A percentile compares a stretch with the other conserved stretches of the same genome.
phyloP scores from a whole-genome alignment of 2,888 invertebrate species.

The Drosophila antonietae region DNA sequence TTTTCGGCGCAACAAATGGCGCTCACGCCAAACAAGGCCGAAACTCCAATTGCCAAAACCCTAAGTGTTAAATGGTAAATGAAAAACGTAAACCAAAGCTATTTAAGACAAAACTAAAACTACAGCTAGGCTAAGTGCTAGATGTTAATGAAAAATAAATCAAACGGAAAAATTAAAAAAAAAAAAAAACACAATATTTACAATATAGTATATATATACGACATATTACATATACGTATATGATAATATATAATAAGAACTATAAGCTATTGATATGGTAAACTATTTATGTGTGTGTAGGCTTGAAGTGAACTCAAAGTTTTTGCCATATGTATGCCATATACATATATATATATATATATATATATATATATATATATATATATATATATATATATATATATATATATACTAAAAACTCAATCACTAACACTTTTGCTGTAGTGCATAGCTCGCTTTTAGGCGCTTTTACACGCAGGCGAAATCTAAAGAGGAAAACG shows the following conservation, averaged over 20 bases:
- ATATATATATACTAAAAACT: slow-evolving; percentile 42
- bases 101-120: slow-evolving; percentile 53
- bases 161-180: slow-evolving; percentile 23
- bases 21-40: slow-evolving; percentile 48
- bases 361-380: slow-evolving; percentile 51
- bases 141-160: slow-evolving; percentile 42
- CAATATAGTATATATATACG: slow-evolving; percentile 52
- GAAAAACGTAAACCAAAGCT: slow-evolving; percentile 53
- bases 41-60: slow-evolving; percentile 73
- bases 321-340: slow-evolving; percentile 59
- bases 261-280: slow-evolving; percentile 35
- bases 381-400: slow-evolving; percentile 52
- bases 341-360: slow-evolving; percentile 48
- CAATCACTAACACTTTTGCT: slow-evolving; percentile 67
- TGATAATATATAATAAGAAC: not conserved
- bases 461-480: slow-evolving; percentile 78
- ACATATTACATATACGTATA: slow-evolving; percentile 23
- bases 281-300: slow-evolving; percentile 67
- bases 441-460: slow-evolving; percentile 74
- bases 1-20: slow-evolving; percentile 72
- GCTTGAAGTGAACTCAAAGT: slow-evolving; percentile 67
- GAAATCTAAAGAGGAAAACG: slow-evolving; percentile 33
- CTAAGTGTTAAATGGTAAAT: slow-evolving; percentile 71
- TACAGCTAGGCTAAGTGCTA: slow-evolving; percentile 48
- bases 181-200: slow-evolving; percentile 57